Evolutionary conservation across 2,888 invertebrate species (phyloP), one percentile per base, ranked within the genome.

Genomic region (Mesorhabditis belari): DNA sequence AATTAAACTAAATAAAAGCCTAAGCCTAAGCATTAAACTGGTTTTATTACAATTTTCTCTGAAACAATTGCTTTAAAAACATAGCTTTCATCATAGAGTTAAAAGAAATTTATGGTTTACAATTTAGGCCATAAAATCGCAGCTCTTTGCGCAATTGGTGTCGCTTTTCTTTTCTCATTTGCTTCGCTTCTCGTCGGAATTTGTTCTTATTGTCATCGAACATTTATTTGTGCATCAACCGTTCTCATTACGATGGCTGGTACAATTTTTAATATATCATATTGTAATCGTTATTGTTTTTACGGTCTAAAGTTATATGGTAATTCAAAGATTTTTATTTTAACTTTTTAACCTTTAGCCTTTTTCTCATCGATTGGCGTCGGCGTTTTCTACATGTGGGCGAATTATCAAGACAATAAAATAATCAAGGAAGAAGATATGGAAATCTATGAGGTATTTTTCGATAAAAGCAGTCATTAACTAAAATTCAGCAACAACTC

Each of bases 361-460:
- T 35, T 77, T 49, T 59, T 77, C 3, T 64, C 67, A 1, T 60
- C 71, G 2, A 57, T 70, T 29, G 79, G 79, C 3, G 67, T 67
- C 51, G 63, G 62, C 2, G 65, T 77, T 0, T 79, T 77, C 65
- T 79, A 73, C 58, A 66, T 74, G 49, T 79, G 71, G 64, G 79
- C 74, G n/a, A 73, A 70, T 59, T 75, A 76, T 57, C 79, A 79
- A 50, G 77, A 79, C 63, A 79, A 80, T 60, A 76, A 77, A 61
- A 69, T 79, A 12, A 74, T 79, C 29, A 76, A 77, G 61, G 77
- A 79, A 55, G 77, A 76, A 21, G 73, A 73, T 21, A 65, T 67
- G 19, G 75, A 76, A 26, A 70, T 73, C 19, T 79, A 79, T 50
- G 75, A 79, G 66, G 75, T 75, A 21, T 2, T 35, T 28, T 5